phyloP scores from a whole-genome alignment of 2,797 vertebrate species.

The Galaxias olidus region DNA sequence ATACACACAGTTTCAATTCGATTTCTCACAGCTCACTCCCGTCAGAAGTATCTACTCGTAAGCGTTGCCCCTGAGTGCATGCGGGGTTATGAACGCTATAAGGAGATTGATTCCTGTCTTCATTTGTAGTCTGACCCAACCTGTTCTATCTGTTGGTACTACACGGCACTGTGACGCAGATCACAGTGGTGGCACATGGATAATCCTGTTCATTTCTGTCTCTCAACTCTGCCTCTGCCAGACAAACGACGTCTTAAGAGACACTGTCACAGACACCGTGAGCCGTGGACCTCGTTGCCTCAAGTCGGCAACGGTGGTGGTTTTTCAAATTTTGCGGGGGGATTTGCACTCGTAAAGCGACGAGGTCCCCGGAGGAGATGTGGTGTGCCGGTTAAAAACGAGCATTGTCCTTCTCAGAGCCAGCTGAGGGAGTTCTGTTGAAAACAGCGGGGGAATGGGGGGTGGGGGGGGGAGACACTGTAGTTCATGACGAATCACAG shows the following conservation, averaged over 20 bases:
- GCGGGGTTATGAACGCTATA: too few species aligned
- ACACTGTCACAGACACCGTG: conserved; percentile 33
- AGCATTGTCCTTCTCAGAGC: neutral
- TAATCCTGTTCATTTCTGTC: conserved; percentile 47
- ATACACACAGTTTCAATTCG: too few species aligned
- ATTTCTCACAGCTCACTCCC: neutral
- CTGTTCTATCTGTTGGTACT: conserved; percentile 27
- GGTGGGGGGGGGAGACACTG: conserved; percentile 47
- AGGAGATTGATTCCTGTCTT: conserved; percentile 23
- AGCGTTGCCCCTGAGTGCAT: conserved; percentile 7
- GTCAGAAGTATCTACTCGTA: neutral
- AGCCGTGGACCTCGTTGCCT: conserved; percentile 50
- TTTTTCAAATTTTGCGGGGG: conserved; percentile 62
- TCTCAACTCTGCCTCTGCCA: conserved; percentile 8
- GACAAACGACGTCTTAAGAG: conserved; percentile 32
- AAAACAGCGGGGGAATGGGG: neutral
- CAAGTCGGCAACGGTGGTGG: conserved; percentile 59
- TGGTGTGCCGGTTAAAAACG: conserved; percentile 15
- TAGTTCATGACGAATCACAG: too few species aligned
- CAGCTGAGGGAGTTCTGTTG: conserved; percentile 46
- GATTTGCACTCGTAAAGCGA: conserved; percentile 65
- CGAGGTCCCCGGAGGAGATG: conserved; percentile 64
- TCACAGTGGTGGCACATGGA: conserved; percentile 30
- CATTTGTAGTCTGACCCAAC: conserved; percentile 18
- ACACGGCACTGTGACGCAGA: conserved; percentile 38